phyloP scores from a whole-genome alignment of 1,140 invertebrate genomes.

The Drosophila erecta region DNA sequence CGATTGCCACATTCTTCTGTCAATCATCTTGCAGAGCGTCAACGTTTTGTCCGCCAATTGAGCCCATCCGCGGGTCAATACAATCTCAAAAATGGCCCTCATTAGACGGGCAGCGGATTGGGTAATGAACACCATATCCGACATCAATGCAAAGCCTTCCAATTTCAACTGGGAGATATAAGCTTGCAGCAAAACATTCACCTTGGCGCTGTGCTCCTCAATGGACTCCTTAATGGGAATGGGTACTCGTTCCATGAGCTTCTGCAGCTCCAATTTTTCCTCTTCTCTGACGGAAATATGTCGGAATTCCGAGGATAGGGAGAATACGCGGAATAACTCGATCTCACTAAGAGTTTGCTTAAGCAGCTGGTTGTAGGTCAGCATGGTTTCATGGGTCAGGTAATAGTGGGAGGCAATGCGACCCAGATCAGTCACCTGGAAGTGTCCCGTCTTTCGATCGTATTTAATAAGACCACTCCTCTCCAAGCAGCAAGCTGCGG shows the following conservation, averaged over 20 bases:
- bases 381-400: constrained; percentile 98
- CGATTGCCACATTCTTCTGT: constrained; percentile 99
- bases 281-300: constrained; percentile 98
- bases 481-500: constrained; percentile 96
- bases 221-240: constrained; percentile 99
- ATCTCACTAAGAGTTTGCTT: constrained; percentile 99
- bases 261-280: constrained; percentile 98
- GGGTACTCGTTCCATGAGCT: constrained; percentile 98
- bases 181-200: constrained; percentile 96
- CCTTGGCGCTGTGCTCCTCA: constrained; percentile 99
- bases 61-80: constrained; percentile 96
- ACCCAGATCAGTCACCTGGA: constrained; percentile 96
- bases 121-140: constrained; percentile 99
- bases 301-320: constrained; percentile 97
- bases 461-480: constrained; percentile 97
- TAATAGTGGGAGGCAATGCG: constrained; percentile 99
- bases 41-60: constrained; percentile 98
- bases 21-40: constrained; percentile 99
- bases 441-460: constrained; percentile 97
- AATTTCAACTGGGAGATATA: constrained; percentile 99
- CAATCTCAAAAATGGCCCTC: constrained; percentile 99
- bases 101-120: constrained; percentile 98
- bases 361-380: constrained; percentile 97
- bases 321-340: constrained; percentile 99
- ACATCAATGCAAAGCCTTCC: constrained; percentile 99